phyloP scores from a whole-genome alignment of 2,888 invertebrate genomes.

The Lepidocyrtinus sp. region DNA sequence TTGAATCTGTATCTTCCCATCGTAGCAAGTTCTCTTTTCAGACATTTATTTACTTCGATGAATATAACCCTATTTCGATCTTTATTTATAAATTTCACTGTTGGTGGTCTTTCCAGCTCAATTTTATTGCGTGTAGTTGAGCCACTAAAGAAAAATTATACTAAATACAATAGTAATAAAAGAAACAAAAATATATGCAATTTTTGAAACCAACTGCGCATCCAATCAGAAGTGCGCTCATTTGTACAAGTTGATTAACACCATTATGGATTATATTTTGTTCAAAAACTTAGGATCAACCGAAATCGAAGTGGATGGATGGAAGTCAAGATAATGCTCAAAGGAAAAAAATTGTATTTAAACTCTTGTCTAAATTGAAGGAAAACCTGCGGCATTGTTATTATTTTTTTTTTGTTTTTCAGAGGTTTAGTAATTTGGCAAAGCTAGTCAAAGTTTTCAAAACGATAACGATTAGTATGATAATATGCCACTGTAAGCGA shows the following conservation, averaged over 20 bases:
- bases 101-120: constrained; percentile 42
- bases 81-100: constrained; percentile 32
- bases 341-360: too few species aligned
- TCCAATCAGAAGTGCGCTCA: too few species aligned
- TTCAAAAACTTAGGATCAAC: too few species aligned
- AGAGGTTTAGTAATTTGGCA: not conserved
- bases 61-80: not conserved
- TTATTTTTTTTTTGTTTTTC: not conserved
- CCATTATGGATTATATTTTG: not conserved
- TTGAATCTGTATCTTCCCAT: not conserved
- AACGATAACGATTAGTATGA: too few species aligned
- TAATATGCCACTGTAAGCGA: too few species aligned
- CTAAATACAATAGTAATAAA: not conserved
- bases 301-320: too few species aligned
- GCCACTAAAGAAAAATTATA: not conserved
- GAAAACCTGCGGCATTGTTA: not conserved
- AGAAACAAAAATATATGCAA: too few species aligned
- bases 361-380: not conserved
- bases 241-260: not conserved
- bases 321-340: too few species aligned
- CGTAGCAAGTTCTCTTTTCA: not conserved
- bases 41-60: not conserved
- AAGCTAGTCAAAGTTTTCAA: constrained; percentile 21
- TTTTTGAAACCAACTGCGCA: too few species aligned
- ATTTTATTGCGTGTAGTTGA: not conserved